Base-by-base conservation (phyloP, 2,888 invertebrate species). In the Odontocerum albicorne region DNA sequence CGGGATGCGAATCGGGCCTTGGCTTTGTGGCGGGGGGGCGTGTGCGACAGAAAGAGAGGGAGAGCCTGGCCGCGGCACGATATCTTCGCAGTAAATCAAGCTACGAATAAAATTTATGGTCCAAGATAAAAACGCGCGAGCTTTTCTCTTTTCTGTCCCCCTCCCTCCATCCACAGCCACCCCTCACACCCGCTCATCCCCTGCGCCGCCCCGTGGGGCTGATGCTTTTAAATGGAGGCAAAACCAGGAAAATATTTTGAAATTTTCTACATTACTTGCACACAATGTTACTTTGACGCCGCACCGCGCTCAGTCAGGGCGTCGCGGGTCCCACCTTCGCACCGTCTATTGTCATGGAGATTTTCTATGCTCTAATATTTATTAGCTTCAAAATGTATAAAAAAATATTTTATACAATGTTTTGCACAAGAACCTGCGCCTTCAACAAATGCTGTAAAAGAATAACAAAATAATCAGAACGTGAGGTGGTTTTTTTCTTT, bases 21-120 rank as follows among this genome's bases (percentile, higher is more conserved):
- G 44, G 51, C 35, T 44, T 42, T 38, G 52, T 33, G 55, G 42
- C 57, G 31, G 42, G 49, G 35, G 55, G 44, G 50, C 50, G 27
- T 12, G 47, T 33, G n/a, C 71, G 67, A 65, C 70, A 62, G 65
- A 49, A 62, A 64, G 67, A 64, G 68, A 66, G 65, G 65, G 65
- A 63, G 63, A 66, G 66, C 65, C 65, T 63, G 67, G 66, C 66
- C 66, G 67, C 68, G 67, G 67, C 77, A 77, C 77, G 75, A 77
- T 77, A 79, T 79, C 78, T 78, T 76, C 72, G 77, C 78, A 77
- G 77, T 78, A 78, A 78, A 78, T 78, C 78, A 78, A 78, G 78
- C 75, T 78, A 74, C 78, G 78, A 78, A 78, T 78, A 78, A 78
- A 78, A 78, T 78, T 78, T 78, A 78, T 78, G 78, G 78, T 74